Evolutionary conservation across 2,113 vertebrate genomes (phyloP).

Genomic region (Leptosomus discolor): DNA sequence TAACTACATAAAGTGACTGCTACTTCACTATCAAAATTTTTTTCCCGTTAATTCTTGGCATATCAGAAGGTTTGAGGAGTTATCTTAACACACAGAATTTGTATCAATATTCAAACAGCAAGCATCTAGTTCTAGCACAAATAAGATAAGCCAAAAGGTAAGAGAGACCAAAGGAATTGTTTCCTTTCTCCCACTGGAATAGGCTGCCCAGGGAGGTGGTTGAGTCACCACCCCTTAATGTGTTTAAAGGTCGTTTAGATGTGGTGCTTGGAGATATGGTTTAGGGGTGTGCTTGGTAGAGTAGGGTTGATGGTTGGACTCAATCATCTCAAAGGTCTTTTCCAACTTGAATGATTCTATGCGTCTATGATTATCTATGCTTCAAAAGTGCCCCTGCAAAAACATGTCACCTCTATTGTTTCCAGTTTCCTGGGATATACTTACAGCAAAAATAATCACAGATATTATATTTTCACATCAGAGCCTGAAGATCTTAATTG

Average conservation of each 20-base stretch:
- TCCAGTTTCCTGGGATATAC: background rate
- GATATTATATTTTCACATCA: background rate
- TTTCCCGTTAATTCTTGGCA: background rate
- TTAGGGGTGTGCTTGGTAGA: too few species aligned
- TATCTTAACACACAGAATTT: background rate
- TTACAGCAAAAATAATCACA: background rate
- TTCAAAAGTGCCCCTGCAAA: background rate
- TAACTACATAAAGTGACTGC: background rate
- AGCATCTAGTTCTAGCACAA: background rate
- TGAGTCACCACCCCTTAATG: too few species aligned
- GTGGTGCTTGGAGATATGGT: too few species aligned
- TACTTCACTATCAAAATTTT: background rate
- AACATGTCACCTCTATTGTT: background rate
- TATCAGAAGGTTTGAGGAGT: background rate
- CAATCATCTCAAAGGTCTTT: too few species aligned
- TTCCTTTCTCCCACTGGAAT: background rate
- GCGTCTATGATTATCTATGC: too few species aligned
- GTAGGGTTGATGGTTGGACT: too few species aligned
- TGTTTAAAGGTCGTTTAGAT: too few species aligned
- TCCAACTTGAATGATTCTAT: too few species aligned
- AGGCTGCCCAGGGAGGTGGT: too few species aligned
- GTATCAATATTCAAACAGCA: background rate
- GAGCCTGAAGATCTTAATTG: background rate
- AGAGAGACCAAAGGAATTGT: background rate
- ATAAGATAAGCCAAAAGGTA: background rate